Evolutionary conservation across 2,113 vertebrate species (phyloP).

Genomic region (Chitala chitala): DNA sequence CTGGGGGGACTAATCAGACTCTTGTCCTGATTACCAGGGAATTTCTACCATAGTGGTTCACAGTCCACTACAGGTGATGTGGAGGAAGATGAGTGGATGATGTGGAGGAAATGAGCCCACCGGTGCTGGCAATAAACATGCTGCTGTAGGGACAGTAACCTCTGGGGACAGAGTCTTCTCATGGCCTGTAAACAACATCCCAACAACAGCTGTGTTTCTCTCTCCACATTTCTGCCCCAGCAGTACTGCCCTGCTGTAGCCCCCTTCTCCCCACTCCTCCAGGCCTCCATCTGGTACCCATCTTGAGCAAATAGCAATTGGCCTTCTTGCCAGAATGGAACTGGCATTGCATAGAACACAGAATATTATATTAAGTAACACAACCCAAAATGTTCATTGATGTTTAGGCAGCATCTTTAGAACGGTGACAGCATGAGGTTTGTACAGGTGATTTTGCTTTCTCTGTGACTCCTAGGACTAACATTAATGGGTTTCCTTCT

Average conservation of each 20-base stretch:
- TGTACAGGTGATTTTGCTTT: too few relatives aligned
- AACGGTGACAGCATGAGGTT: too few relatives aligned
- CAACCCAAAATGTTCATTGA: neutral
- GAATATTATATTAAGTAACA: neutral
- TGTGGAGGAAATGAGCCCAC: neutral
- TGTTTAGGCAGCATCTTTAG: neutral
- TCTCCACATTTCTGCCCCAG: neutral
- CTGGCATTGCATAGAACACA: neutral
- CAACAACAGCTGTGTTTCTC: neutral
- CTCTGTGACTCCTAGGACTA: too few relatives aligned
- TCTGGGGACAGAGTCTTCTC: neutral
- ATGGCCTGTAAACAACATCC: neutral
- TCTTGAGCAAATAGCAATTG: neutral
- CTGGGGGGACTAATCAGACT: too few relatives aligned
- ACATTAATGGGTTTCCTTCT: too few relatives aligned
- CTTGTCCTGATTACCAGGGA: too few relatives aligned
- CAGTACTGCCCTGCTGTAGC: neutral
- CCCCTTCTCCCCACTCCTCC: neutral
- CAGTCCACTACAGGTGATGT: too few relatives aligned
- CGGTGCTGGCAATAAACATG: neutral
- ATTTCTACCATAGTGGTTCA: too few relatives aligned
- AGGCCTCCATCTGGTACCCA: conserved; percentile 1
- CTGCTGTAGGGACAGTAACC: neutral
- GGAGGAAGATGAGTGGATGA: neutral
- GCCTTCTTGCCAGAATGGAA: neutral